Evolutionary conservation across 2,888 invertebrate species (phyloP).

Genomic region (Himalopsyche japonica): DNA sequence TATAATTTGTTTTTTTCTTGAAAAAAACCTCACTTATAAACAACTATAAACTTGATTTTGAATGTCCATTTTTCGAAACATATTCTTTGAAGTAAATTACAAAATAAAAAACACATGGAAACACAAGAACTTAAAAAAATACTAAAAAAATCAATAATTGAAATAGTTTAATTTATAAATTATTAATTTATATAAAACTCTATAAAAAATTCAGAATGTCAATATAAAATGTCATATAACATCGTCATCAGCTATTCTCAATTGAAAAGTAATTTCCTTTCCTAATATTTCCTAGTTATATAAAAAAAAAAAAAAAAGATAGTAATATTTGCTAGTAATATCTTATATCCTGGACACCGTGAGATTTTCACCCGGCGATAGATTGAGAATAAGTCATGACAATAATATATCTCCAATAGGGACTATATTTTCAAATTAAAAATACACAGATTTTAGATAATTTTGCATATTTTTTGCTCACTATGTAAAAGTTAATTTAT

Average conservation of each 20-base stretch:
- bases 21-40: background rate
- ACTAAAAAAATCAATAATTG: background rate
- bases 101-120: background rate
- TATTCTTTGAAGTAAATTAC: background rate
- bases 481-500: background rate
- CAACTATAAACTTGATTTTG: background rate
- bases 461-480: background rate
- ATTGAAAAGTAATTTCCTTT: background rate
- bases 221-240: background rate
- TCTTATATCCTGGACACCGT: too few relatives aligned
- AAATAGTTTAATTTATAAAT: background rate
- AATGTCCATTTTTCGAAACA: background rate
- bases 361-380: background rate
- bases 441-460: background rate
- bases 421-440: background rate
- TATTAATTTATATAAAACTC: background rate
- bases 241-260: background rate
- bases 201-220: background rate
- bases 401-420: background rate
- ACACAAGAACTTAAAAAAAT: background rate
- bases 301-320: too few relatives aligned
- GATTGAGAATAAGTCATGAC: background rate
- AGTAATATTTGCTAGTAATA: too few relatives aligned
- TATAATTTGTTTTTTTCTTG: background rate
- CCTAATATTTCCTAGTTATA: too few relatives aligned